Percentiles rank a stretch among this genome's conserved stretches.
These are phyloP conservation scores for Papilio aristodemus DNA, from an alignment of 1,140 invertebrate genomes.

Conservation along the genomic window DNA sequence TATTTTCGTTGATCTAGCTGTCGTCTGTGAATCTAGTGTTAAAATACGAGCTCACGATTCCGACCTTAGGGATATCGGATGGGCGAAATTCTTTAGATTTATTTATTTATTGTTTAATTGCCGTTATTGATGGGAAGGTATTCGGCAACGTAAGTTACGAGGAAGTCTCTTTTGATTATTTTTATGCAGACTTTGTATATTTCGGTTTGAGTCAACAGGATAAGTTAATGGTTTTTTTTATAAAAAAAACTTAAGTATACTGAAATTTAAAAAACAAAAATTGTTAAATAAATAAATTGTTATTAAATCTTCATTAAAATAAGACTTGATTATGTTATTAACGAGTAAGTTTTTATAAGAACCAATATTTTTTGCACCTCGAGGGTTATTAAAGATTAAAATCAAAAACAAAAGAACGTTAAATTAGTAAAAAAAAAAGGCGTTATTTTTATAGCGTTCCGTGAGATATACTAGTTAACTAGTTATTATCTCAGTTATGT, in stretches of 20 bases:
- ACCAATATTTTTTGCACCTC: slow-evolving; percentile 24
- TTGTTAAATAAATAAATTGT: no score
- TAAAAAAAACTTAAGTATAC: no score
- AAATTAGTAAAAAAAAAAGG: slow-evolving; percentile 4
- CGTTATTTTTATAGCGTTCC: slow-evolving; percentile 25
- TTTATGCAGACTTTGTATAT: not conserved
- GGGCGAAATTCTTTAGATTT: slow-evolving; percentile 16
- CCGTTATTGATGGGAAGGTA: slow-evolving; percentile 19
- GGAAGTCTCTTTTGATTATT: not conserved
- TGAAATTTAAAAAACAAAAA: no score
- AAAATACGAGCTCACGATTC: slow-evolving; percentile 47
- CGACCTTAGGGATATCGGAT: slow-evolving; percentile 35
- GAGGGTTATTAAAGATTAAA: slow-evolving; percentile 16
- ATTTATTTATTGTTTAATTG: slow-evolving; percentile 32
- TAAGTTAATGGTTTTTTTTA: no score
- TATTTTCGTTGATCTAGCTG: slow-evolving; percentile 42
- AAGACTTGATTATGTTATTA: slow-evolving; percentile 23
- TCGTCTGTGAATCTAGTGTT: slow-evolving; percentile 63
- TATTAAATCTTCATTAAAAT: no score
- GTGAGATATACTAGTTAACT: slow-evolving; percentile 22
- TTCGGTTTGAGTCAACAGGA: not conserved
- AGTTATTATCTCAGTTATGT: slow-evolving; percentile 19
- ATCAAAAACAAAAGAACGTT: not conserved
- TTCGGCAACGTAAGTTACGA: slow-evolving; percentile 23
- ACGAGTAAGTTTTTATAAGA: not conserved